phyloP scores from a whole-genome alignment of 2,797 vertebrate genomes.

The Anolis apletophallus region DNA sequence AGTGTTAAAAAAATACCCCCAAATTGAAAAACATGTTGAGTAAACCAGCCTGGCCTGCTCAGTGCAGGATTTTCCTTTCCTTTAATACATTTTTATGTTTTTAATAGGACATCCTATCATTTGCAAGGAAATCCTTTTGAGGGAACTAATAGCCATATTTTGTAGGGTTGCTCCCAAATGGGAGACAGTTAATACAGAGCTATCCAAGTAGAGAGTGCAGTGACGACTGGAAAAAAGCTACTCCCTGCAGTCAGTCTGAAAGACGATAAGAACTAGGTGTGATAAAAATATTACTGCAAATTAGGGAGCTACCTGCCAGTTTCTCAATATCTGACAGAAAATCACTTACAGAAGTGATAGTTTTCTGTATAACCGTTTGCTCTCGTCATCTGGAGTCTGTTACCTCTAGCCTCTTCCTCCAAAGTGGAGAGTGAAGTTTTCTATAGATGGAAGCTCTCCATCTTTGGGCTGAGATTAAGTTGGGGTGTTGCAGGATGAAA shows the following conservation, averaged over 20 bases:
- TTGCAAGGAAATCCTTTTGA: background rate
- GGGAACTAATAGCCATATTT: background rate
- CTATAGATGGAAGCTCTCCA: background rate
- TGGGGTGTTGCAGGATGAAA: background rate
- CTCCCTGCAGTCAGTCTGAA: slow-evolving; percentile 7
- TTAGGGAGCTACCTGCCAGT: slow-evolving; percentile 28
- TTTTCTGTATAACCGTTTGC: background rate
- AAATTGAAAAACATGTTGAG: slow-evolving; percentile 51
- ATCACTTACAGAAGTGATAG: background rate
- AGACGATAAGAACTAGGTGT: slow-evolving; percentile 23
- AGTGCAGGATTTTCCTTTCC: slow-evolving; percentile 24
- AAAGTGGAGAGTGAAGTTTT: slow-evolving; percentile 33
- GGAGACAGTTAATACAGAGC: slow-evolving; percentile 9
- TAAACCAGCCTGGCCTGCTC: slow-evolving; percentile 43
- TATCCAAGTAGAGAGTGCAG: slow-evolving; percentile 30
- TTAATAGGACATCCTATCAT: slow-evolving; percentile 34
- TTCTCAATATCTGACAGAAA: slow-evolving; percentile 23
- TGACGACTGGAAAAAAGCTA: slow-evolving; percentile 20
- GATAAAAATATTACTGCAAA: slow-evolving; percentile 38
- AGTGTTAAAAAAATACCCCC: slow-evolving; percentile 50
- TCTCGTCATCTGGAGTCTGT: background rate
- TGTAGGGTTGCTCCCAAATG: background rate
- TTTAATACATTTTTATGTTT: slow-evolving; percentile 40
- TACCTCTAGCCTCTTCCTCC: slow-evolving; percentile 2
- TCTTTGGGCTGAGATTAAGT: background rate